Base-by-base conservation (phyloP, 1,140 invertebrate species). In the Brachionus plicatilis region DNA sequence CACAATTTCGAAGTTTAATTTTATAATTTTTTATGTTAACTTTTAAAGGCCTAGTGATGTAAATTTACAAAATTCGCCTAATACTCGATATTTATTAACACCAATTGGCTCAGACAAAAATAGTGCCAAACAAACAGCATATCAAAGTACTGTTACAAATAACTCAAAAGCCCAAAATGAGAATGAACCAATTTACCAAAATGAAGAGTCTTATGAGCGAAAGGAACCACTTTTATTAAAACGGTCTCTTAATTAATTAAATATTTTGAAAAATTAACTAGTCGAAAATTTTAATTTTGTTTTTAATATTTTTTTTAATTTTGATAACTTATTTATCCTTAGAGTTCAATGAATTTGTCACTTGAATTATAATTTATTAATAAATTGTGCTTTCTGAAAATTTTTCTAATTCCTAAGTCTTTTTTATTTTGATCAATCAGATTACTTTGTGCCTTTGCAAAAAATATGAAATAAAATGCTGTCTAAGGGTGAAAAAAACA, bases 171-270 rank as follows among this genome's bases (percentile, higher is more conserved):
- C 17, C 33, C 66, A 41, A 27, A 70, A 70, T 41, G 29, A 76
- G 12, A 47, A 37, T 50, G 43, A 29, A 29, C 29, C 14, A 20
- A 29, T 12, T 3, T 50, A 76, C 12, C 2, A 3, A 50, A 50
- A 76, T 76, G 72, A 76, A 20, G 72, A 76, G 27, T 76, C 72
- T 27, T 76, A 50, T 29, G 72, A 76, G 20, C 41, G 72, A 47
- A 76, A 76, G 43, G 72, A 76, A 20, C 72, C 72, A 9, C 20
- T 76, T 24, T n/a, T 50, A 76, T 4, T 76, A 27, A 76, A 50
- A 29, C 14, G 72, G 12, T 50, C 7, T n/a, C 3, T 50, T 9
- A 76, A 47, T 5, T 45, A n/a, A 43, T 47, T 1, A 0, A 17
- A 75, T 17, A 17, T 43, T 6, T 17, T 43, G 17, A 75, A 75